Percentiles rank a stretch among this genome's conserved stretches.
Evolutionary conservation across 2,797 vertebrate species (phyloP).

Genomic region (Poeciliopsis gracilis): DNA sequence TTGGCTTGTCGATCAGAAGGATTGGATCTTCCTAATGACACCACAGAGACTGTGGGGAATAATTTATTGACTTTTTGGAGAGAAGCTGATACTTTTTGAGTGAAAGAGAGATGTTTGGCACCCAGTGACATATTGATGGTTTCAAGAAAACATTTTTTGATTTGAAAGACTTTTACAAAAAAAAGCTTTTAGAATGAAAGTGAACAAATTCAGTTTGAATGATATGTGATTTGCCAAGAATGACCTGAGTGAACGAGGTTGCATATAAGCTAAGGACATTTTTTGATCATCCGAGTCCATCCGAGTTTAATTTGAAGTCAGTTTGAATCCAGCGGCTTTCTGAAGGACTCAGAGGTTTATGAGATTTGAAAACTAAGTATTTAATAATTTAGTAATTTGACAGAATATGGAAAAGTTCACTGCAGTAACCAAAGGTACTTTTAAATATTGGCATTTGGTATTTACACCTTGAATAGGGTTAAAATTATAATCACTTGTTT

Average conservation of each 20-base stretch:
- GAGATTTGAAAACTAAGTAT: not conserved
- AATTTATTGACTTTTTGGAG: not conserved
- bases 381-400: not conserved
- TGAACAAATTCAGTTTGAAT: not conserved
- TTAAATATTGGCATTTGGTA: not conserved
- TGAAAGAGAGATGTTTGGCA: not conserved
- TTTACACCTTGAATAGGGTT: not conserved
- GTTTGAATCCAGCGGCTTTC: not conserved
- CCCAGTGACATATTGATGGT: not conserved
- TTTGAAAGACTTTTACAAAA: not conserved
- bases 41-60: not conserved
- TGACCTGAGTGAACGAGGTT: not conserved
- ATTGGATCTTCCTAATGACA: not conserved
- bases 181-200: not conserved
- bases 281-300: not conserved
- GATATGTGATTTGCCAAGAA: not conserved
- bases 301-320: not conserved
- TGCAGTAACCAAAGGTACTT: not conserved
- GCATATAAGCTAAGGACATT: not conserved
- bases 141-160: not conserved
- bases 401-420: not conserved
- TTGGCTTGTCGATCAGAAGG: not conserved
- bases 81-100: not conserved
- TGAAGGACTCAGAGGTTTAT: not conserved
- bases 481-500: not conserved